phyloP scores from a whole-genome alignment of 2,797 vertebrate genomes.

The Dermochelys coriacea region DNA sequence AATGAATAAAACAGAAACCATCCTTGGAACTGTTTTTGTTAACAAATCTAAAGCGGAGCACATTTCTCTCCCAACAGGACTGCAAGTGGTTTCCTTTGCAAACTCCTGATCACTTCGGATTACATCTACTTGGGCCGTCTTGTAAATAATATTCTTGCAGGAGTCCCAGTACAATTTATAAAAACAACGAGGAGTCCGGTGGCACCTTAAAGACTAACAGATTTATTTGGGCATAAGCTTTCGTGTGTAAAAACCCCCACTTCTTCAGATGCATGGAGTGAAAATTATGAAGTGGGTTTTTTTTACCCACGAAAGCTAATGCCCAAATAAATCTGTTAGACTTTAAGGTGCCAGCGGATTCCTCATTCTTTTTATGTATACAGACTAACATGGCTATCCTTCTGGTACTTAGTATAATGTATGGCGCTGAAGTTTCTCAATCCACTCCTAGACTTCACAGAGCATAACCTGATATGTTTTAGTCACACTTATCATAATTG shows the following conservation, averaged over 20 bases:
- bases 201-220: too few relatives aligned
- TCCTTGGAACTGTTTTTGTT: background rate
- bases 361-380: too few relatives aligned
- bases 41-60: background rate
- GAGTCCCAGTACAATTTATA: background rate
- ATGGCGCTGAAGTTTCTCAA: background rate
- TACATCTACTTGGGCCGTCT: background rate
- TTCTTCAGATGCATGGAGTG: too few relatives aligned
- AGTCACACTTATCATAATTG: background rate
- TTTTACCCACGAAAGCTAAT: too few relatives aligned
- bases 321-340: too few relatives aligned
- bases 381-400: too few relatives aligned
- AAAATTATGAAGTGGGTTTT: too few relatives aligned
- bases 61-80: background rate
- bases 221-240: too few relatives aligned
- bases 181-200: too few relatives aligned
- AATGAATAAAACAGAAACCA: background rate
- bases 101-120: background rate
- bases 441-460: background rate
- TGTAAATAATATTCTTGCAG: background rate
- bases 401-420: too few relatives aligned
- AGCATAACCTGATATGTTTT: background rate
- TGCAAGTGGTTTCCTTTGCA: background rate
- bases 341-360: too few relatives aligned
- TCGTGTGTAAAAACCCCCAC: too few relatives aligned